phyloP scores from a whole-genome alignment of 2,888 invertebrate genomes.

The Euplexia lucipara region DNA sequence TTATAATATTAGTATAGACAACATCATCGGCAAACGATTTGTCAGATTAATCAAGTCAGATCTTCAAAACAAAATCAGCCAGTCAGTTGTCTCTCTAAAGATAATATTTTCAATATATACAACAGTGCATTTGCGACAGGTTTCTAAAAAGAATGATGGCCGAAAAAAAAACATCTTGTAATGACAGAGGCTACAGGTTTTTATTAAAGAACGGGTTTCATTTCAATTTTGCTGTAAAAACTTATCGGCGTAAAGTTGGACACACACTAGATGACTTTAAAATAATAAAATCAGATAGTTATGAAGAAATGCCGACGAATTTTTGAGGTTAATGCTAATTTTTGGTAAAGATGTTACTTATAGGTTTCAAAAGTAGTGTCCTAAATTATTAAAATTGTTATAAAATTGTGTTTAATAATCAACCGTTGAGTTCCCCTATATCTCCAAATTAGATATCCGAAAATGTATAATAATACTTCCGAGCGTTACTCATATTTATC shows the following conservation, averaged over 20 bases:
- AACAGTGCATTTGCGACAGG: constrained; percentile 18
- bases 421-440: too few relatives aligned
- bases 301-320: too few relatives aligned
- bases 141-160: constrained; percentile 36
- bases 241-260: constrained; percentile 21
- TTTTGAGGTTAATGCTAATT: too few relatives aligned
- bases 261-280: constrained; percentile 17
- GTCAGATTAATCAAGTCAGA: background rate
- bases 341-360: too few relatives aligned
- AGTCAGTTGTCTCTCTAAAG: background rate
- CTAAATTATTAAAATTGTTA: too few relatives aligned
- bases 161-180: constrained; percentile 46
- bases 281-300: background rate
- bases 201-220: constrained; percentile 54
- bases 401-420: too few relatives aligned
- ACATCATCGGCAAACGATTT: too few relatives aligned
- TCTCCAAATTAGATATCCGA: too few relatives aligned
- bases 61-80: background rate
- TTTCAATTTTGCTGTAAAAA: constrained; percentile 56
- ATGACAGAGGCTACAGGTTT: constrained; percentile 48
- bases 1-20: too few relatives aligned
- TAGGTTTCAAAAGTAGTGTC: too few relatives aligned
- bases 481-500: too few relatives aligned
- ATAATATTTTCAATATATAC: constrained; percentile 31
- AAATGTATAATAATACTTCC: too few relatives aligned